Conservation (phyloP, 2,113 vertebrate species). For the Ciconia boyciana region DNA sequence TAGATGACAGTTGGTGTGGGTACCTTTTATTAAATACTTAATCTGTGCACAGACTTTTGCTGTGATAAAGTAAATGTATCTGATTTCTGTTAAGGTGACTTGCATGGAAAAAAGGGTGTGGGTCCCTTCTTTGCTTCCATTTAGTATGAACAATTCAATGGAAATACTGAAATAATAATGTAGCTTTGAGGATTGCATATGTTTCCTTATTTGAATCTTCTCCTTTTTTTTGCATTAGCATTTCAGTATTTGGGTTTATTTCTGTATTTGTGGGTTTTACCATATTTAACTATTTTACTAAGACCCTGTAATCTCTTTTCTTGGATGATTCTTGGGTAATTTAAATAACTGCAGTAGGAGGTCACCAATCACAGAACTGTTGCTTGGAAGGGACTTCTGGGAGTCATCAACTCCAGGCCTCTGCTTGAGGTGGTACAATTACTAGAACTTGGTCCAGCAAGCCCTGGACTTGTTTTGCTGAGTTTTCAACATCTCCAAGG, state of each 20-base stretch:
- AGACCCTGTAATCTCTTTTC: neutral
- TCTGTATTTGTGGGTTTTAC: neutral
- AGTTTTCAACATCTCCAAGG: neutral
- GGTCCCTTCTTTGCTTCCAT: neutral
- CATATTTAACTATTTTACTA: neutral
- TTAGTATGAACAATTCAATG: neutral
- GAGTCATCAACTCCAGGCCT: neutral
- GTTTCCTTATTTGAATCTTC: neutral
- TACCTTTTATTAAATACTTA: neutral
- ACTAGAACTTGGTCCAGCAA: neutral
- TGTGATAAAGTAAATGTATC: neutral
- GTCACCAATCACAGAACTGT: neutral
- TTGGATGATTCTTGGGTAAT: neutral
- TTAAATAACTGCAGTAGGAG: neutral
- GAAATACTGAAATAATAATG: neutral
- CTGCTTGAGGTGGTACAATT: neutral
- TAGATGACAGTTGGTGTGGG: neutral
- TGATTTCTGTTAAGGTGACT: neutral
- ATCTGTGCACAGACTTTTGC: neutral
- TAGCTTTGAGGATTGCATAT: neutral
- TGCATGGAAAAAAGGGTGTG: neutral
- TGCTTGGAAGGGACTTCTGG: neutral
- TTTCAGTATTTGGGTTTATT: neutral
- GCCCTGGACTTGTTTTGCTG: neutral
- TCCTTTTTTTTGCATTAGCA: neutral